phyloP scores from a whole-genome alignment of 2,113 vertebrate species.

The Hippoglossus stenolepis region DNA sequence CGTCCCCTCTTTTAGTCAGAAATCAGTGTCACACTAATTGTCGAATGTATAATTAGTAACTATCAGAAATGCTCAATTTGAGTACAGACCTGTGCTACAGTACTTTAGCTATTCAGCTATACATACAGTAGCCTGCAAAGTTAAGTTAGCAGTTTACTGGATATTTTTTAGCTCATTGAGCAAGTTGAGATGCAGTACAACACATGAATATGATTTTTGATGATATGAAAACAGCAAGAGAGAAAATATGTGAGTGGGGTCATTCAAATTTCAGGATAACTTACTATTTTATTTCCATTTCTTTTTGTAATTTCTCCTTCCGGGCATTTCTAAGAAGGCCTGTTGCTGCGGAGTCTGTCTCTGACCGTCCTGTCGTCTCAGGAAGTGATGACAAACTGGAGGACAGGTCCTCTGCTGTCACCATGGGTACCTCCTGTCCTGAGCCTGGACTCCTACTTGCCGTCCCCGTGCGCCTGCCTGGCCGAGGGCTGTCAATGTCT shows the following conservation, averaged over 20 bases:
- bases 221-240: not conserved
- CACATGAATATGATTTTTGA: not conserved
- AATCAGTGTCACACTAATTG: not conserved
- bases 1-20: too few species aligned
- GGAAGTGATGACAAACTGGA: constrained; percentile 87
- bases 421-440: constrained; percentile 87
- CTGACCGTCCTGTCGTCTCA: constrained; percentile 60
- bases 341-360: constrained; percentile 70
- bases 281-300: constrained; percentile 73
- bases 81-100: not conserved
- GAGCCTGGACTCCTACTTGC: constrained; percentile 66
- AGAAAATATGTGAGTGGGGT: not conserved
- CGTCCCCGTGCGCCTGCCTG: constrained; percentile 69
- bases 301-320: constrained; percentile 85
- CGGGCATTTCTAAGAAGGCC: constrained; percentile 82
- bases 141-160: not conserved
- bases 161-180: not conserved
- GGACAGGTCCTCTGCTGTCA: constrained; percentile 92
- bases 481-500: constrained; percentile 85
- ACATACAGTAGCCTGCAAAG: too few species aligned
- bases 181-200: not conserved
- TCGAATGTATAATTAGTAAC: not conserved
- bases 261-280: constrained; percentile 8
- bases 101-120: too few species aligned
- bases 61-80: not conserved